These are phyloP conservation scores for Limanda limanda DNA, from an alignment of 2,113 vertebrate genomes.

Conservation along the genomic window DNA sequence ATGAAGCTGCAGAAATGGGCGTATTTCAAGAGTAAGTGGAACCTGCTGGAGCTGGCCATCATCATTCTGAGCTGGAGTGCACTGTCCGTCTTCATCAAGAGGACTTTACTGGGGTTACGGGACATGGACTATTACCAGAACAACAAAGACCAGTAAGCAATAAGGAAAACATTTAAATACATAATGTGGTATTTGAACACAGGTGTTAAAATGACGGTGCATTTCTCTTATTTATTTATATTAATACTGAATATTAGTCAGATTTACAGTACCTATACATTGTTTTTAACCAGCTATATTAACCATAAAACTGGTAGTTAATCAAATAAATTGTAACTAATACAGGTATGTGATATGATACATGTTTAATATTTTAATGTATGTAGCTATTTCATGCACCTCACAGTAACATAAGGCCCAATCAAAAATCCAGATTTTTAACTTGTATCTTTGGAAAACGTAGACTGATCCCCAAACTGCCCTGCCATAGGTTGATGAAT, in stretches of 20 bases:
- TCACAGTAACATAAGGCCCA: too few relatives aligned
- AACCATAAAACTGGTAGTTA: neutral
- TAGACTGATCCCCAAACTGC: too few relatives aligned
- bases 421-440: too few relatives aligned
- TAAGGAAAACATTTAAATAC: neutral
- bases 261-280: too few relatives aligned
- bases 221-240: neutral
- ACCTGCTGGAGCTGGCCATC: conserved; percentile 89
- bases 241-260: too few relatives aligned
- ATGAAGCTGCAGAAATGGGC: conserved; percentile 87
- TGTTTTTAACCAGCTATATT: neutral
- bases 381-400: neutral
- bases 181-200: too few relatives aligned
- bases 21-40: conserved; percentile 92
- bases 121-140: conserved; percentile 88
- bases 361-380: neutral
- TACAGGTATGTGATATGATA: neutral
- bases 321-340: neutral
- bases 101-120: conserved; percentile 84
- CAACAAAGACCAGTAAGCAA: conserved; percentile 86
- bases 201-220: too few relatives aligned
- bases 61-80: conserved; percentile 93
- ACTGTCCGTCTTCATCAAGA: conserved; percentile 90
- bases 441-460: too few relatives aligned
- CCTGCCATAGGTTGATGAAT: too few relatives aligned